Evolutionary conservation across 2,113 vertebrate species (phyloP).

Genomic region (Oncorhynchus kisutch): DNA sequence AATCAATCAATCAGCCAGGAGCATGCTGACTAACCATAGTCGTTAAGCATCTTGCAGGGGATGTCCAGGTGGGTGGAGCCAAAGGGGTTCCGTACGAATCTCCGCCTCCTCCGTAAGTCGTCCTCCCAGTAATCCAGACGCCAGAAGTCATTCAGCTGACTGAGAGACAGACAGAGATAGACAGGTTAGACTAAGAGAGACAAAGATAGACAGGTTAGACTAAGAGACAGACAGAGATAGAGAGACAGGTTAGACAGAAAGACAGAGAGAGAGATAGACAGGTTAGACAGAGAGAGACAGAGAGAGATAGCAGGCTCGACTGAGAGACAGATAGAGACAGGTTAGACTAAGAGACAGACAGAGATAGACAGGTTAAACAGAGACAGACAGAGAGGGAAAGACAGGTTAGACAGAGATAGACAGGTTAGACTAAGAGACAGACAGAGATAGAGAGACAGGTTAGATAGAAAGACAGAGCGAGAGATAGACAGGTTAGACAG

Average conservation of each 20-base stretch:
- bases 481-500: too few relatives aligned
- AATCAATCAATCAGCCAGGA: too few relatives aligned
- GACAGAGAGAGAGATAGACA: too few relatives aligned
- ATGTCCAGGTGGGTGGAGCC: constrained; percentile 92
- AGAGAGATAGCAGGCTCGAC: too few relatives aligned
- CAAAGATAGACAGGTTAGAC: neutral
- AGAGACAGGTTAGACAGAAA: too few relatives aligned
- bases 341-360: too few relatives aligned
- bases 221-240: too few relatives aligned
- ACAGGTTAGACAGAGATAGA: constrained; percentile 28
- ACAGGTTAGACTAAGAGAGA: constrained; percentile 34
- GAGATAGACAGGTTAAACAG: too few relatives aligned
- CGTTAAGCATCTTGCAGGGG: constrained; percentile 83
- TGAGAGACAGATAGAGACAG: neutral
- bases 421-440: too few relatives aligned
- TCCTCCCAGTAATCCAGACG: constrained; percentile 99
- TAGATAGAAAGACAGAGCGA: too few relatives aligned
- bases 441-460: too few relatives aligned
- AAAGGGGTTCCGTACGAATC: constrained; percentile 94
- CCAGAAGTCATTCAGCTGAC: constrained; percentile 95
- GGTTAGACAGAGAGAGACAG: constrained; percentile 55
- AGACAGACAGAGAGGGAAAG: constrained; percentile 7
- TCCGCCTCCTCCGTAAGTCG: constrained; percentile 89
- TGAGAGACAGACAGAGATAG: constrained; percentile 49
- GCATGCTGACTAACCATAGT: constrained; percentile 84